Evolutionary conservation across 2,888 invertebrate genomes (phyloP).

Genomic region (Ceratothoa steindachneri): DNA sequence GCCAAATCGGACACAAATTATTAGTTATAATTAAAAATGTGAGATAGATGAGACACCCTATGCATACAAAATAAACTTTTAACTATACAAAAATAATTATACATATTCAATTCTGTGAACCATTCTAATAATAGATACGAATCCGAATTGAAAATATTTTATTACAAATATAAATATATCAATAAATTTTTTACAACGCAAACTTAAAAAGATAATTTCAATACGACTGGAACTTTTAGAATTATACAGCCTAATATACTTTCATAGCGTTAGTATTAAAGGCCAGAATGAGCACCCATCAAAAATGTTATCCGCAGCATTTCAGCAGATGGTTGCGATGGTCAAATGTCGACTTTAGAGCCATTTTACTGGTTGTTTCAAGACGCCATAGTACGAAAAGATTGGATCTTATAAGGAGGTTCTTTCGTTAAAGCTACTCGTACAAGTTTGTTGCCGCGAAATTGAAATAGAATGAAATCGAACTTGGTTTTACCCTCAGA

Average conservation of each 20-base stretch:
- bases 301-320: not conserved
- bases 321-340: no score
- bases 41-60: not conserved
- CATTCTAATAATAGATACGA: not conserved
- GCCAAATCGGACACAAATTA: no score
- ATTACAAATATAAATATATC: not conserved
- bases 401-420: no score
- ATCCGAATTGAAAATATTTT: no score
- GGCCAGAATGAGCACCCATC: not conserved
- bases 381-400: no score
- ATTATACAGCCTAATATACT: not conserved
- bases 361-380: no score
- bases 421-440: no score
- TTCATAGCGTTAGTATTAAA: not conserved
- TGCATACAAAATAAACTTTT: not conserved
- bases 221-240: not conserved
- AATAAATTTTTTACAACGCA: not conserved
- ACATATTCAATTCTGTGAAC: not conserved
- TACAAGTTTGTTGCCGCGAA: no score
- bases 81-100: not conserved
- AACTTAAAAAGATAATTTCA: not conserved
- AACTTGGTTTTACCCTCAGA: no score
- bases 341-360: no score
- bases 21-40: no score
- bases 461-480: no score